Base-by-base conservation (phyloP, 2,888 invertebrate genomes). In the Yponomeuta malinellus region DNA sequence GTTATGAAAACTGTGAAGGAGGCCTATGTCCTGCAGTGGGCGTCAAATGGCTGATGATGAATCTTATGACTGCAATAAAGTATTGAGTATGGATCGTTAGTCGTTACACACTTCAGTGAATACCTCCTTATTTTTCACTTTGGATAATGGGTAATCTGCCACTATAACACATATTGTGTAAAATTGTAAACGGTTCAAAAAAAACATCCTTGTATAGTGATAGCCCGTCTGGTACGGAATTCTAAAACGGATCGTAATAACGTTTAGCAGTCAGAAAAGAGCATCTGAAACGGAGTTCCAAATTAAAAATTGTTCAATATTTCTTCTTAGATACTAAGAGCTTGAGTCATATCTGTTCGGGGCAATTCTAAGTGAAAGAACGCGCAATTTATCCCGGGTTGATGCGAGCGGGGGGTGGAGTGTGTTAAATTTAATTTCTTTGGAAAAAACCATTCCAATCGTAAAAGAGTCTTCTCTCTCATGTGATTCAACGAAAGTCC, bases 321-420 rank as follows among this genome's bases (percentile, higher is more conserved):
- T 43, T 68, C 68, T 68, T 68, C 68, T 48, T n/a, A 59, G 68
- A 68, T 43, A 10, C 65, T 68, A 68, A 68, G 48, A 43, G 68
- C 48, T 48, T 43, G 68, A 43, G 48, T 68, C 29, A 68, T 68
- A 43, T 15, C 43, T n/a, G 48, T 23, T 12, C 23, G 48, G 43
- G 15, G 68, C 43, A 68, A 68, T 68, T 68, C 9, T n/a, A 15
- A 48, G 37, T 15, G n/a, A 48, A 48, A 15, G 15, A 48, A 68
- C 48, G 15, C 23, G 68, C 23, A 43, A 37, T 37, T 48, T 48
- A 68, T 68, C 48, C 23, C 37, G 67, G n/a, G 33, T 64, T 64
- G 3, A 31, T 52, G 12, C 52, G 15, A 59, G 52, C 15, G 52
- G 52, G 52, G 52, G 52, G 52, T 12, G 15, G 4, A 59, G 52